These are phyloP conservation scores for Lampris incognitus DNA, from an alignment of 2,113 vertebrate species.

Conservation along the genomic window DNA sequence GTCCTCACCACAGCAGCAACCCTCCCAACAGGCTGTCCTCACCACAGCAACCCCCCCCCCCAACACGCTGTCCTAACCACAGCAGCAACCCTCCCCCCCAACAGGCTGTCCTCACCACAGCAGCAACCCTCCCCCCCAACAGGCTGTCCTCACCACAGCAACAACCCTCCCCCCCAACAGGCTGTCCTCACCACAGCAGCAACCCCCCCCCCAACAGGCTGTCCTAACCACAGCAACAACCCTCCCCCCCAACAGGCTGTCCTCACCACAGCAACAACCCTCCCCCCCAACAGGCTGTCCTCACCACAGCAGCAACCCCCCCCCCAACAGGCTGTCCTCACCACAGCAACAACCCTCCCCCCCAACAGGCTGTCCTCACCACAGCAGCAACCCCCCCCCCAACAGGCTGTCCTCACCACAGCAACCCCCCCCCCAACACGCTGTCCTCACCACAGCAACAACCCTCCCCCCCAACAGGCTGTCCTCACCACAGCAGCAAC, in stretches of 20 bases:
- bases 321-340: neutral
- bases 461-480: neutral
- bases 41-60: neutral
- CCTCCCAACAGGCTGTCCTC: no score
- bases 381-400: neutral
- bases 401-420: neutral
- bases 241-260: neutral
- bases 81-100: neutral
- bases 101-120: neutral
- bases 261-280: neutral
- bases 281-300: no score
- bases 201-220: neutral
- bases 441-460: neutral
- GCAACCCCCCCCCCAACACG: neutral
- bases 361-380: no score
- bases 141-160: no score
- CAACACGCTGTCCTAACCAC: no score
- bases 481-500: neutral
- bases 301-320: neutral
- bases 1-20: no score
- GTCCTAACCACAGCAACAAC: neutral
- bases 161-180: neutral
- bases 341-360: neutral
- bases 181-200: neutral
- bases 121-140: neutral